phyloP scores from a whole-genome alignment of 2,888 invertebrate species.

The Prenolepis imparis region DNA sequence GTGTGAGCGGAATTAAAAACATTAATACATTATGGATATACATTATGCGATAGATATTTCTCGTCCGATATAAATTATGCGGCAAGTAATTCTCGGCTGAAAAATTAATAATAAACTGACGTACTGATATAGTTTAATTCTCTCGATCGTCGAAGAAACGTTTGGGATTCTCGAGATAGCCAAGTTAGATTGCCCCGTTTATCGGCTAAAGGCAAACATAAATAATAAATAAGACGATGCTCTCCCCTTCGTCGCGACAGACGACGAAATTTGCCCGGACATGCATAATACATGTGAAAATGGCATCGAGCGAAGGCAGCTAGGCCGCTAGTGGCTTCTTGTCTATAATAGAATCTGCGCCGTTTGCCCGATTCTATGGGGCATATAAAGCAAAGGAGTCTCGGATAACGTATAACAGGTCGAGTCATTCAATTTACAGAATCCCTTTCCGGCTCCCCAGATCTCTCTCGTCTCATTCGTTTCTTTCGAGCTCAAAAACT shows the following conservation, averaged over 20 bases:
- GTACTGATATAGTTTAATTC: conserved; percentile 14
- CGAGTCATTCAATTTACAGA: conserved; percentile 84
- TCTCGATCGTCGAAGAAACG: background rate
- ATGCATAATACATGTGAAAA: conserved; percentile 84
- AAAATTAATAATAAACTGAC: conserved; percentile 25
- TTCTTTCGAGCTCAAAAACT: conserved; percentile 73
- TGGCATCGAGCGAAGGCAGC: conserved; percentile 78
- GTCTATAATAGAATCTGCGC: conserved; percentile 85
- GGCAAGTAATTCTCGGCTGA: conserved; percentile 7
- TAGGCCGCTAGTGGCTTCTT: conserved; percentile 80
- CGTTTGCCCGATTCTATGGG: conserved; percentile 80
- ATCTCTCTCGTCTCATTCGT: conserved; percentile 57
- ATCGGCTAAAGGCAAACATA: conserved; percentile 55
- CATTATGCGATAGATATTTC: conserved; percentile 11
- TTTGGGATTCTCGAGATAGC: conserved; percentile 25
- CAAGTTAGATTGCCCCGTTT: conserved; percentile 51
- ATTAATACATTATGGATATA: conserved; percentile 12
- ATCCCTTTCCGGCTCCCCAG: conserved; percentile 68
- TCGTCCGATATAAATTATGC: conserved; percentile 35
- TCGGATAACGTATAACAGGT: conserved; percentile 81
- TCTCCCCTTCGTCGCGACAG: conserved; percentile 73
- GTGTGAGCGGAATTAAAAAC: conserved; percentile 22
- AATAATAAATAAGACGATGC: conserved; percentile 67
- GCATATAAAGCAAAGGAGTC: conserved; percentile 82
- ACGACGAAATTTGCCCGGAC: conserved; percentile 83